Percentiles rank a stretch among this genome's conserved stretches.
Evolutionary conservation across 2,888 invertebrate genomes (phyloP).

Genomic region (Cryptophagus acutangulus): DNA sequence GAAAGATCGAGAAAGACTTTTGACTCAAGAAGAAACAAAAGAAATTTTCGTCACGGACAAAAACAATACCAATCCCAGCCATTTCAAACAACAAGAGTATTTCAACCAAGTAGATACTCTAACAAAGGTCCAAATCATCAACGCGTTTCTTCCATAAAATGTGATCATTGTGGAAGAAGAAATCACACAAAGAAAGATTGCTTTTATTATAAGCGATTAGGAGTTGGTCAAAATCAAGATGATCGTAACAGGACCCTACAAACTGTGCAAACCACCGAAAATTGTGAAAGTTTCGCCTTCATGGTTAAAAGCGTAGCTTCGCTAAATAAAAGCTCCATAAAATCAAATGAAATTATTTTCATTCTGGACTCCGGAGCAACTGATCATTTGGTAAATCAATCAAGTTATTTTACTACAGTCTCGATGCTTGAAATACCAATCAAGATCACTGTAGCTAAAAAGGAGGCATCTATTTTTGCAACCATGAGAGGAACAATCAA

Average conservation of each 20-base stretch:
- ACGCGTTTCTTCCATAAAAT: too few relatives aligned
- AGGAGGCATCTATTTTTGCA: constrained; percentile 9
- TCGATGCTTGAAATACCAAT: constrained; percentile 19
- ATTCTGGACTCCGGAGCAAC: constrained; percentile 24
- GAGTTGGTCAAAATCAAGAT: not conserved
- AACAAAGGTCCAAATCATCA: too few relatives aligned
- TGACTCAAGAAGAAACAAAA: too few relatives aligned
- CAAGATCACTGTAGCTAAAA: constrained; percentile 17
- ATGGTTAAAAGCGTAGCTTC: constrained; percentile 3
- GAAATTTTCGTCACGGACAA: too few relatives aligned
- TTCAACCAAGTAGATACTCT: too few relatives aligned
- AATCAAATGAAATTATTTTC: too few relatives aligned
- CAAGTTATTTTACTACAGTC: constrained; percentile 24
- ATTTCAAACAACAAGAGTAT: too few relatives aligned
- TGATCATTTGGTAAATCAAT: constrained; percentile 22
- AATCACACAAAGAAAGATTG: constrained; percentile 11
- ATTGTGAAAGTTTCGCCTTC: constrained; percentile 10
- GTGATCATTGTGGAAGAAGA: constrained; percentile 9
- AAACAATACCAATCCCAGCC: too few relatives aligned
- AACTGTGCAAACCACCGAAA: too few relatives aligned
- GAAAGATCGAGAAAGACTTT: too few relatives aligned
- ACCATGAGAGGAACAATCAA: constrained; percentile 18
- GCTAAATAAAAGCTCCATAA: not conserved
- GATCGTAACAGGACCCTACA: not conserved
- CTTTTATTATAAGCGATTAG: constrained; percentile 7